Evolutionary conservation across 2,797 vertebrate genomes (phyloP).

Genomic region (Syndactyla subalaris): DNA sequence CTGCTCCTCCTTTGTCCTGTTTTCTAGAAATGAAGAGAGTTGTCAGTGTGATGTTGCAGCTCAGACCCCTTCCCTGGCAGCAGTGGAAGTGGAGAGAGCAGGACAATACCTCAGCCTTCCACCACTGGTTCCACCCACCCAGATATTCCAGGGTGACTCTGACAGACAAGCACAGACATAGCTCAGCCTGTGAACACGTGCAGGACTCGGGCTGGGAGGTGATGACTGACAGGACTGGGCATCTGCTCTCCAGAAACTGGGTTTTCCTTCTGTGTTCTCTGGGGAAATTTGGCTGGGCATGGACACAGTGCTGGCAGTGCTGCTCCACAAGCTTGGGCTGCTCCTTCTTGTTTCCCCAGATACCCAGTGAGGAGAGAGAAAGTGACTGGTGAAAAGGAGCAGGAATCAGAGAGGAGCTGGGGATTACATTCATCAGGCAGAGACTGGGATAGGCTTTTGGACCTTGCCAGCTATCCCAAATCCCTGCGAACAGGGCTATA

Average conservation of each 20-base stretch:
- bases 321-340: background rate
- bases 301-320: background rate
- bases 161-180: background rate
- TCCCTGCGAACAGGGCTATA: background rate
- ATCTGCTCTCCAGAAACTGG: background rate
- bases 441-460: conserved; percentile 43
- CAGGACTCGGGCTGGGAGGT: background rate
- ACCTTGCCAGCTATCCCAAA: conserved; percentile 38
- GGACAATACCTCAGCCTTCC: background rate
- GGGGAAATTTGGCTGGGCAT: background rate
- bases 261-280: background rate
- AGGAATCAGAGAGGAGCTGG: conserved; percentile 19
- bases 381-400: conserved; percentile 24
- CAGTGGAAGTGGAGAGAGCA: background rate
- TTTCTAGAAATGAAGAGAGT: conserved; percentile 18
- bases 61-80: background rate
- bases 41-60: background rate
- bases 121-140: background rate
- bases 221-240: background rate
- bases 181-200: background rate
- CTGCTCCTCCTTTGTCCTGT: background rate
- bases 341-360: background rate
- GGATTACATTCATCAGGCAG: conserved; percentile 38
- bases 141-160: background rate
- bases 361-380: background rate